Evolutionary conservation across 2,797 vertebrate species (phyloP), one percentile per base, ranked within the genome.

Genomic region (Amblyraja radiata): DNA sequence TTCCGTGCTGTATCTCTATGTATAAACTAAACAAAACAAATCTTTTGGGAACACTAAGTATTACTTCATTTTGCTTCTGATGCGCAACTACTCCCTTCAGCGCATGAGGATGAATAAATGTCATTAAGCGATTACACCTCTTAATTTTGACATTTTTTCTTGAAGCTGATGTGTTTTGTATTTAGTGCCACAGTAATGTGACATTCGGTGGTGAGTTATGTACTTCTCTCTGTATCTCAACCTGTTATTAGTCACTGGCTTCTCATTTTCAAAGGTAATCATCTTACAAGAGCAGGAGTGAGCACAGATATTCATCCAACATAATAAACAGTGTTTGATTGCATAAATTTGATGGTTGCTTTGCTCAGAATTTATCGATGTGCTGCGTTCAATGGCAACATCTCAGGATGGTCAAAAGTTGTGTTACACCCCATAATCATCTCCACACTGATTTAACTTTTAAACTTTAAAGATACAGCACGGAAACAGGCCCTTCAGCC

Each of bases 201-300:
- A 6, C 6, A 1, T 74, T 54, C 71, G 6, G 36, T 28, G 10
- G 1, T 23, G 63, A 54, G 39, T 58, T 25, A 76, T 46, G 90
- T 92, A 73, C 88, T 91, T 28, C 65, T 91, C 28, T 61, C 1
- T n/a, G 58, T 6, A 63, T 46, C 21, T 68, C 63, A 88, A 9
- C 84, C 46, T 32, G 63, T 68, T 88, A 32, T 92, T 92, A 76
- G 73, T 92, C 90, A 92, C 71, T 46, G 3, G 16, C 10, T 74
- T 91, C 46, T 58, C 68, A 92, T 54, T 76, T 54, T 76, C 90
- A 74, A 76, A 92, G 68, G 46, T 92, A 92, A 92, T 92, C 11
- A 28, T 58, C 73, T 92, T 92, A 92, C 84, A 68, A 68, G 61
- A 88, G 65, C 63, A 21, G 84, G n/a, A 36, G 28, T 13, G 58